Base-by-base conservation (phyloP, 2,113 vertebrate species). In the Xiphorhynchus elegans region DNA sequence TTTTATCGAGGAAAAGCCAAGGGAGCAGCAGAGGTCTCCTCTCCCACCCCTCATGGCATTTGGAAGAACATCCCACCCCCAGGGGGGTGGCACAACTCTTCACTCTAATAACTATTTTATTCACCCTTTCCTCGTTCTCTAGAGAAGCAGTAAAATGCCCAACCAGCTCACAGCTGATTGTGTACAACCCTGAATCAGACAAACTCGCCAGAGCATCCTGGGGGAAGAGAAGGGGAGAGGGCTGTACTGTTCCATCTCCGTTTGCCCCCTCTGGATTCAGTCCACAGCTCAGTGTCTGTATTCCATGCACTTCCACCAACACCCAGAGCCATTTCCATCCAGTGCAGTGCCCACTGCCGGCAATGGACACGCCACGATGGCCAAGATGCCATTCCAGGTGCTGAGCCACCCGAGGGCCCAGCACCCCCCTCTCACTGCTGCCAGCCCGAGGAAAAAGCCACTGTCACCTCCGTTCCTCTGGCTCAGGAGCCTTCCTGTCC, bases 151-250 rank as follows among this genome's bases (percentile, higher is more conserved):
- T 47, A 84, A 92, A 77, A 93, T 14, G 50, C 92, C 89, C 84
- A 90, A 94, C 89, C 89, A 97, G 95, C 87, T 89, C 77, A 72
- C 58, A 93, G 92, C 96, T 87, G 95, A 96, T 97, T 95, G 82
- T 13, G 69, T 83, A 85, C 91, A 96, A 94, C 87, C 92, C 94
- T 96, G 95, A 96, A 97, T 59, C 69, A 47, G 40, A 87, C 74
- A 80, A 55, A 90, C 87, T 90, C 24, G 2, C 81, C 92, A 52
- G 82, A 96, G 58, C 4, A 5, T 9, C 44, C 1, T 64, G 14
- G 80, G 87, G 84, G 40, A 80, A 75, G 55, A 72, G 66, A 39
- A 73, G 58, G 86, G 91, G 90, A 90, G 84, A 89, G 82, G 83
- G 82, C 24, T 7, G 4, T 7, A 26, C 50, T 59, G 84, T 93